phyloP scores from a whole-genome alignment of 2,113 vertebrate species.

The Tor tambroides region DNA sequence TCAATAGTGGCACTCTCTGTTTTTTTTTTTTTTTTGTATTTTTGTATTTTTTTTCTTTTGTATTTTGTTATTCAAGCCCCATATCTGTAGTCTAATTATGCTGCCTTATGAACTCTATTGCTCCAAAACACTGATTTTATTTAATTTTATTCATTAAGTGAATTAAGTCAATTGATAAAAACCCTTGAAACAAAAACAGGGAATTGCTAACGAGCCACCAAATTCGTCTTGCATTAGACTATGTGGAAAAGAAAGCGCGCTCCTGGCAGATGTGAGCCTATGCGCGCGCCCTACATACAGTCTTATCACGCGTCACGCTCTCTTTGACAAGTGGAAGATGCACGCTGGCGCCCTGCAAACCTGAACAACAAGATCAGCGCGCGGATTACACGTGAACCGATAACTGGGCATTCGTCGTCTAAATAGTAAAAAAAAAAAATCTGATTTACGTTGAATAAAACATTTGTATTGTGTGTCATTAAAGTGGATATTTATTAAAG shows the following conservation, averaged over 20 bases:
- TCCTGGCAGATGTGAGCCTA: background rate
- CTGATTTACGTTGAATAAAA: background rate
- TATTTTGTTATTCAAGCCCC: background rate
- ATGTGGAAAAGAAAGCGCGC: background rate
- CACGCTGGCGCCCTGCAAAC: background rate
- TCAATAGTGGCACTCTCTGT: no score
- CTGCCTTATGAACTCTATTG: no score
- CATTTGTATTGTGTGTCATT: background rate
- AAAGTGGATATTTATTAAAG: no score
- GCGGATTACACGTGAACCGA: background rate
- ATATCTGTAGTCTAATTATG: background rate
- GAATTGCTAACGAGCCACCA: no score
- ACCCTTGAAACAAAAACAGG: no score
- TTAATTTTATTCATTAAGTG: no score
- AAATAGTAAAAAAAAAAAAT: background rate
- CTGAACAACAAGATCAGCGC: background rate
- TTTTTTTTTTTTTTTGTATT: no score
- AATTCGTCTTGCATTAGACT: no score
- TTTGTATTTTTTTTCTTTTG: no score
- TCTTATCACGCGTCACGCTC: background rate
- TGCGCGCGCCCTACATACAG: background rate
- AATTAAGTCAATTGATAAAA: no score
- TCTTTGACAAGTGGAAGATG: conserved; percentile 14
- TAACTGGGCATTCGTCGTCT: background rate
- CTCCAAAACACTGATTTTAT: no score